phyloP scores from a whole-genome alignment of 2,888 invertebrate species.

The Hemistola chrysoprasaria region DNA sequence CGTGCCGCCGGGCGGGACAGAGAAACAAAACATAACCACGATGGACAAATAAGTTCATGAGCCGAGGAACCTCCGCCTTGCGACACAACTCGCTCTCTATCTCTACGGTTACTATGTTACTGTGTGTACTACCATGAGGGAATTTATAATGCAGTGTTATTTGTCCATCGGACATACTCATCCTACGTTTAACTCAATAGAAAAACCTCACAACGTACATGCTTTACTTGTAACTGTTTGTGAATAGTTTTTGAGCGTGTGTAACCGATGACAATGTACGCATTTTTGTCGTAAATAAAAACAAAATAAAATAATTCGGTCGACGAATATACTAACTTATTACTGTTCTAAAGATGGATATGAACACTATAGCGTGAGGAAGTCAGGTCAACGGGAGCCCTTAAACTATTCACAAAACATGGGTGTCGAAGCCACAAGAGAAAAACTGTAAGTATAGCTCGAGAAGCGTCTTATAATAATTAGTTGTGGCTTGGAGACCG shows the following conservation, averaged over 20 bases:
- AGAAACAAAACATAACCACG: slow-evolving; percentile 82
- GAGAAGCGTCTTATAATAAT: slow-evolving; percentile 31
- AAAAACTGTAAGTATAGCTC: slow-evolving; percentile 35
- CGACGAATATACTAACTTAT: neutral
- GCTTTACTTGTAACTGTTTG: slow-evolving; percentile 75
- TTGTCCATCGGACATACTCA: slow-evolving; percentile 79
- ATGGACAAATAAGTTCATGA: slow-evolving; percentile 75
- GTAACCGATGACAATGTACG: slow-evolving; percentile 46
- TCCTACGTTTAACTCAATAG: slow-evolving; percentile 65
- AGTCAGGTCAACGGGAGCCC: slow-evolving; percentile 64
- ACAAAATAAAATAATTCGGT: slow-evolving; percentile 4
- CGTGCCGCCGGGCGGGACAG: slow-evolving; percentile 70
- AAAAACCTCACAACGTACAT: slow-evolving; percentile 78
- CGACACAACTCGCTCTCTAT: slow-evolving; percentile 12
- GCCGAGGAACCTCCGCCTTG: slow-evolving; percentile 31
- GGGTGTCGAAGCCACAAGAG: slow-evolving; percentile 76
- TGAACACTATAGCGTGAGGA: slow-evolving; percentile 24
- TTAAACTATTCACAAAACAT: slow-evolving; percentile 81
- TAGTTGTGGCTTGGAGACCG: slow-evolving; percentile 75
- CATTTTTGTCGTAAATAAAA: slow-evolving; percentile 3
- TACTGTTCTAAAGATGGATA: slow-evolving; percentile 2
- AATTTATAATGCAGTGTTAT: slow-evolving; percentile 61
- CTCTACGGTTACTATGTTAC: slow-evolving; percentile 18
- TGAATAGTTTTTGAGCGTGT: slow-evolving; percentile 83
- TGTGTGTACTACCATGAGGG: slow-evolving; percentile 67